Percentiles rank a stretch among this genome's conserved stretches.
Conservation (phyloP, 2,797 vertebrate species). For the Steatocranus sp. region DNA sequence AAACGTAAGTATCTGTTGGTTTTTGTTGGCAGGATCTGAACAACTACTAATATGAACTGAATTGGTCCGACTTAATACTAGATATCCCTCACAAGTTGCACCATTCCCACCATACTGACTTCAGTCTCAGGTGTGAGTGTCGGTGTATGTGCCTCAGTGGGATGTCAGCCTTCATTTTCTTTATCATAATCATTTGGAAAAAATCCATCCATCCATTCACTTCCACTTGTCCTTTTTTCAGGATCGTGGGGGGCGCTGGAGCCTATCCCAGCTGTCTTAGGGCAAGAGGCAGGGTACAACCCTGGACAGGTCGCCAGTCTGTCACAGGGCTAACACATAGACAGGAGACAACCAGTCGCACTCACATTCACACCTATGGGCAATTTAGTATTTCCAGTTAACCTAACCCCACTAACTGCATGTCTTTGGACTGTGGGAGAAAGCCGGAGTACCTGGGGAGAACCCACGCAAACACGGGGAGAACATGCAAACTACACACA, state of each 20-base stretch:
- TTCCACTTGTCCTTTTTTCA: not conserved
- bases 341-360: not conserved
- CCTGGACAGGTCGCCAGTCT: not conserved
- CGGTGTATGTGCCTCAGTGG: not conserved
- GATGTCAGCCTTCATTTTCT: not conserved
- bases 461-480: not conserved
- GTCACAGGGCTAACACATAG: not conserved
- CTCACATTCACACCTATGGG: not conserved
- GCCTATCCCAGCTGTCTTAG: not conserved
- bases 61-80: not conserved
- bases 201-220: not conserved
- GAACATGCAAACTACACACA: not conserved
- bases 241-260: fast-evolving
- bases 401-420: not conserved
- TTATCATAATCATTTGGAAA: not conserved
- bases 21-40: not conserved
- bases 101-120: not conserved
- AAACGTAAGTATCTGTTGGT: not conserved
- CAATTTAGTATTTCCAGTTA: not conserved
- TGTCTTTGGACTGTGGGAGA: not conserved
- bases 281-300: not conserved
- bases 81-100: not conserved
- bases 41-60: not conserved
- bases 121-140: not conserved
- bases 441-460: not conserved